These are phyloP conservation scores for Lepidotrigona ventralis DNA, from an alignment of 1,140 invertebrate genomes.

Conservation along the genomic window DNA sequence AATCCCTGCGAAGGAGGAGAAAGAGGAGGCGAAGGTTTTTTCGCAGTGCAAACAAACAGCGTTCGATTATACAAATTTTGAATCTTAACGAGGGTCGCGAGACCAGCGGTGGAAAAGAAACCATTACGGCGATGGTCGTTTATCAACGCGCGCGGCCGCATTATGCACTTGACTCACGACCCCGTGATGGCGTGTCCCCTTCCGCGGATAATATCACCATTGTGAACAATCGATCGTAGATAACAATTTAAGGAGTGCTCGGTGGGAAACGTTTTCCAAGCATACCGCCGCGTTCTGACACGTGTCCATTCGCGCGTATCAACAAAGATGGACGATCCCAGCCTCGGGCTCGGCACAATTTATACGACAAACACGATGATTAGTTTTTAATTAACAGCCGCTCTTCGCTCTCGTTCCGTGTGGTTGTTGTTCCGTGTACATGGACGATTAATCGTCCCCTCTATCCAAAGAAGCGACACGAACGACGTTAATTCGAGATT, in stretches of 20 bases:
- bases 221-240: conserved; percentile 50
- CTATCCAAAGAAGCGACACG: too few relatives aligned
- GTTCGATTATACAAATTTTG: conserved; percentile 50
- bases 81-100: conserved; percentile 39
- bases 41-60: conserved; percentile 9
- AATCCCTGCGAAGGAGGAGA: neutral
- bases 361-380: conserved; percentile 2
- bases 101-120: conserved; percentile 7
- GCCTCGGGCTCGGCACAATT: neutral
- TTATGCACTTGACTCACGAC: conserved; percentile 51
- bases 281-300: neutral
- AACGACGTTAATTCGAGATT: conserved; percentile 1
- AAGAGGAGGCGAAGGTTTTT: neutral
- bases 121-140: conserved; percentile 36
- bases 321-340: conserved; percentile 20
- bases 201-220: conserved; percentile 47
- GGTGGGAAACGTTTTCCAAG: conserved; percentile 19
- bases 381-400: conserved; percentile 29
- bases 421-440: neutral
- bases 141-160: conserved; percentile 42
- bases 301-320: conserved; percentile 10
- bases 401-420: neutral
- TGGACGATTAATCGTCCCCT: neutral
- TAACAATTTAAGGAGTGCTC: conserved; percentile 45
- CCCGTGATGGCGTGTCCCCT: conserved; percentile 33